Conservation (phyloP, 2,113 vertebrate genomes). For the Gymnorhina tibicen region DNA sequence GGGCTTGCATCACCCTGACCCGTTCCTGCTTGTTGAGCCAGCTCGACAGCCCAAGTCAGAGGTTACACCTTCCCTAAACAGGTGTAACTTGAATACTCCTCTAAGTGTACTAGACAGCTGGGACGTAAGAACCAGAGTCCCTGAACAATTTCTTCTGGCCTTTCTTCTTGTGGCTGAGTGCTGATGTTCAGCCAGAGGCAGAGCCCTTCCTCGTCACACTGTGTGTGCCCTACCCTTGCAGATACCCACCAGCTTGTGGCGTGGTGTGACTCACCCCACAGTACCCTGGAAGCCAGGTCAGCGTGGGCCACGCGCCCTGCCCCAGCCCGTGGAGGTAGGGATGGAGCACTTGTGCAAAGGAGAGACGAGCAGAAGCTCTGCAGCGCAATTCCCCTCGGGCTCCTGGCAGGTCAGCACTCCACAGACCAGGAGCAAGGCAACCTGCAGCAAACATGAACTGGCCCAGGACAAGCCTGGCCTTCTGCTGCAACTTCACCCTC, state of each 20-base stretch:
- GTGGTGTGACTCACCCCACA: neutral
- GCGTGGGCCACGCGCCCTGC: neutral
- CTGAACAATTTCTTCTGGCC: neutral
- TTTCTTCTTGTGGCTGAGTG: neutral
- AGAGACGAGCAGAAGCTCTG: neutral
- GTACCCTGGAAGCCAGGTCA: neutral
- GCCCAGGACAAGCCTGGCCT: neutral
- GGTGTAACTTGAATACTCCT: conserved; percentile 36
- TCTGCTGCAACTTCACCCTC: neutral
- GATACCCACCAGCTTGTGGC: neutral
- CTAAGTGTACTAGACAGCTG: neutral
- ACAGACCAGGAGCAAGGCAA: neutral
- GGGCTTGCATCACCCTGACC: conserved; percentile 44
- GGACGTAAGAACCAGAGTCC: neutral
- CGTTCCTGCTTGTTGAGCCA: conserved; percentile 43
- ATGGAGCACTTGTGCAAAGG: neutral
- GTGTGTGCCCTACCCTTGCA: neutral
- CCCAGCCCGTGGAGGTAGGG: neutral
- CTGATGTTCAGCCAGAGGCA: neutral
- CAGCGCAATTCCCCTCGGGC: neutral
- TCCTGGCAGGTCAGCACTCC: neutral
- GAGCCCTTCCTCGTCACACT: neutral
- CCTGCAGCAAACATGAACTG: neutral
- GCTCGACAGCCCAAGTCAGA: conserved; percentile 45
- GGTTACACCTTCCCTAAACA: conserved; percentile 53